Percentiles rank a stretch among this genome's conserved stretches.
Evolutionary conservation across 2,888 invertebrate genomes (phyloP).

Genomic region (Tachina lurida): DNA sequence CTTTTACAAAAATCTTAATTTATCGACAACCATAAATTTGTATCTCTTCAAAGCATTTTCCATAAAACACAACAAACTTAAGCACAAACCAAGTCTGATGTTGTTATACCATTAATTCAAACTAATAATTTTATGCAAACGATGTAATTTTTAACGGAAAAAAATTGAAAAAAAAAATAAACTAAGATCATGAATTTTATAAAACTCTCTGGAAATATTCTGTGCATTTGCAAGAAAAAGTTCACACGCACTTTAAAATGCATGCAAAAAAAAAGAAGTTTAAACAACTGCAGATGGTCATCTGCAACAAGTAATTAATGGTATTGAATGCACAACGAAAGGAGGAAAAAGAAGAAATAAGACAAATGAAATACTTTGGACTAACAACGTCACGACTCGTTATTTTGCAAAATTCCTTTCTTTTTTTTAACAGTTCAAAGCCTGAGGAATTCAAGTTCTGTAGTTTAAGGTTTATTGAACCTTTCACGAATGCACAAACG

Average conservation of each 20-base stretch:
- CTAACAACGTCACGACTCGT: conserved; percentile 60
- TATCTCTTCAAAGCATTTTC: not conserved
- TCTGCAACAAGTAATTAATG: conserved; percentile 65
- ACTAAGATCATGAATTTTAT: conserved; percentile 33
- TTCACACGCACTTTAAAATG: conserved; percentile 61
- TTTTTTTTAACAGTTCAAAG: conserved; percentile 42
- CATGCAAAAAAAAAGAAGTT: conserved; percentile 28
- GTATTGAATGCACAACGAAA: conserved; percentile 32
- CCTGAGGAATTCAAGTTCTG: conserved; percentile 57
- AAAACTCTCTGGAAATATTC: conserved; percentile 27
- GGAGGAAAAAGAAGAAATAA: conserved; percentile 7
- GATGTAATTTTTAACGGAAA: conserved; percentile 19
- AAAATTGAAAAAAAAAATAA: not conserved
- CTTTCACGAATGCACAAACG: not conserved
- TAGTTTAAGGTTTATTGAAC: conserved; percentile 56
- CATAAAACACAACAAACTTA: conserved; percentile 16
- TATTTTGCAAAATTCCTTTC: conserved; percentile 36
- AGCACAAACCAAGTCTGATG: not conserved
- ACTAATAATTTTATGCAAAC: conserved; percentile 51
- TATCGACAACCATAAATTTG: not conserved
- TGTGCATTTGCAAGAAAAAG: conserved; percentile 23
- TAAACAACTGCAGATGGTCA: conserved; percentile 53
- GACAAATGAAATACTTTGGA: conserved; percentile 48
- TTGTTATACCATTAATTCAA: conserved; percentile 37
- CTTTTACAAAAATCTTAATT: not conserved